These are phyloP conservation scores for Ferdinandea cuprea DNA, from an alignment of 2,888 invertebrate genomes.

Conservation along the genomic window DNA sequence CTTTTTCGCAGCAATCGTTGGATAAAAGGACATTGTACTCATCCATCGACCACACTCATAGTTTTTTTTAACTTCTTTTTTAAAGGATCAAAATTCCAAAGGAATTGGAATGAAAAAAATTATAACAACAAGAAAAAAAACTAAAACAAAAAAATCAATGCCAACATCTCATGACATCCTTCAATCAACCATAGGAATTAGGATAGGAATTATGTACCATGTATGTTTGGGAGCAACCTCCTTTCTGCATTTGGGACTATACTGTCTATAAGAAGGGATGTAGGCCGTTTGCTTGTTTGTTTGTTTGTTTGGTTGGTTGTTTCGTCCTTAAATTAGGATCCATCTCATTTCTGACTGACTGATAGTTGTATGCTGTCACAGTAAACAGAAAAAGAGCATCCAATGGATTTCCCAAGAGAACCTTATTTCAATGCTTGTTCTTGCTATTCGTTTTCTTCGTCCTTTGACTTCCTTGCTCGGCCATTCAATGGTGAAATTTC, in stretches of 20 bases:
- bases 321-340: slow-evolving; percentile 68
- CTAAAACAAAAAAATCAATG: slow-evolving; percentile 43
- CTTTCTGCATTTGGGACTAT: slow-evolving; percentile 36
- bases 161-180: slow-evolving; percentile 71
- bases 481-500: slow-evolving; percentile 47
- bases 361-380: slow-evolving; percentile 69
- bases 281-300: slow-evolving; percentile 58
- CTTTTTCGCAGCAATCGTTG: neutral
- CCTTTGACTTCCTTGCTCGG: slow-evolving; percentile 18
- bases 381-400: slow-evolving; percentile 66
- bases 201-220: slow-evolving; percentile 45
- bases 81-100: slow-evolving; percentile 33
- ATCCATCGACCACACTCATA: slow-evolving; percentile 16
- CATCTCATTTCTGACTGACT: slow-evolving; percentile 73
- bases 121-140: neutral
- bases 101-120: neutral
- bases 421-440: slow-evolving; percentile 37
- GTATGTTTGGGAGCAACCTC: slow-evolving; percentile 26
- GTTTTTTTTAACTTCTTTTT: neutral
- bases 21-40: slow-evolving; percentile 45
- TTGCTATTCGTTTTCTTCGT: slow-evolving; percentile 7
- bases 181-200: slow-evolving; percentile 73
- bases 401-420: slow-evolving; percentile 70
- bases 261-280: slow-evolving; percentile 41
- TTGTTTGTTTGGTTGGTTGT: slow-evolving; percentile 49